phyloP scores from a whole-genome alignment of 2,797 vertebrate species.

The Thamnophis elegans region DNA sequence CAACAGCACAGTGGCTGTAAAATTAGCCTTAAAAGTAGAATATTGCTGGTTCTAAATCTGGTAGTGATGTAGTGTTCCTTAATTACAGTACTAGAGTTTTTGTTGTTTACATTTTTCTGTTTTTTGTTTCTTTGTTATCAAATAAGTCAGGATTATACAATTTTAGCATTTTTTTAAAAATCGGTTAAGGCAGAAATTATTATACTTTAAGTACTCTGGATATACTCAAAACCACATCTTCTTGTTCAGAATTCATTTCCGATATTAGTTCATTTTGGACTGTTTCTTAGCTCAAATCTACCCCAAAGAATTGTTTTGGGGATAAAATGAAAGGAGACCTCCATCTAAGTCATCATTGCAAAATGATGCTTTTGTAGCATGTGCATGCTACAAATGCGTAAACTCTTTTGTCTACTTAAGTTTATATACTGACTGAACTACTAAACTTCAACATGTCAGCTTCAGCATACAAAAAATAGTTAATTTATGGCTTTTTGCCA shows the following conservation, averaged over 20 bases:
- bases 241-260: not conserved
- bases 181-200: not conserved
- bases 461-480: not conserved
- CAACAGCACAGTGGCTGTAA: not conserved
- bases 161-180: not conserved
- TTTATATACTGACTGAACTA: not conserved
- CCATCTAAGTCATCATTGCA: not conserved
- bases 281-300: not conserved
- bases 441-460: not conserved
- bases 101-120: not conserved
- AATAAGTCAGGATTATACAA: not conserved
- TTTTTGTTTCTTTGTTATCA: not conserved
- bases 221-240: not conserved
- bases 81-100: not conserved
- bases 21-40: not conserved
- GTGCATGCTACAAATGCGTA: not conserved
- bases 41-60: not conserved
- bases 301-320: not conserved
- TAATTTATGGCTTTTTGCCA: not conserved
- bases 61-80: not conserved
- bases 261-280: not conserved
- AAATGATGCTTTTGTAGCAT: not conserved
- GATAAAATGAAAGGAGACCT: not conserved
- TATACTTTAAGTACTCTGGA: not conserved
- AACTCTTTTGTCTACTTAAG: not conserved